These are phyloP conservation scores for Antheraea yamamai DNA, from an alignment of 2,888 invertebrate genomes.

Conservation along the genomic window DNA sequence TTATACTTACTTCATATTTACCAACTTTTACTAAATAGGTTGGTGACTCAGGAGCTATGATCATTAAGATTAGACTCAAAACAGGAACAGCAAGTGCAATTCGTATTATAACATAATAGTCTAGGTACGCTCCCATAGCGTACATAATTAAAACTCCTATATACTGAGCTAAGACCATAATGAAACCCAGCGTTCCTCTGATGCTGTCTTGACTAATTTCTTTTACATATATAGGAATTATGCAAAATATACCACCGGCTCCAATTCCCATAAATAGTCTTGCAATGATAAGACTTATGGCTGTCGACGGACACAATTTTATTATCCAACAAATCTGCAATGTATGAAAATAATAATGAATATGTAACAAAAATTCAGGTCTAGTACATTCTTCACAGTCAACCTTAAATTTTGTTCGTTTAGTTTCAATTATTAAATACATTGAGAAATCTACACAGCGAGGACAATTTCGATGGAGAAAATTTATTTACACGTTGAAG, in stretches of 20 bases:
- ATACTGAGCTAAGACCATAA: conserved; percentile 46
- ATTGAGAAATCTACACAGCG: no score
- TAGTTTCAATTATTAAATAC: no score
- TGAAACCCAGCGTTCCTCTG: conserved; percentile 50
- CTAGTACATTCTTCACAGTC: not conserved
- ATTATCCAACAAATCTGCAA: conserved; percentile 49
- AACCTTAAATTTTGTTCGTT: not conserved
- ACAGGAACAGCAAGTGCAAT: conserved; percentile 43
- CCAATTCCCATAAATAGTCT: conserved; percentile 48
- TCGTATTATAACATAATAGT: conserved; percentile 53
- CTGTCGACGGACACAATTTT: conserved; percentile 39
- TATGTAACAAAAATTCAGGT: not conserved
- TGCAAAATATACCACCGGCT: conserved; percentile 50
- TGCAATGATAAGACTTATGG: conserved; percentile 44
- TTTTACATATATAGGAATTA: conserved; percentile 56
- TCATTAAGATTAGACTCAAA: conserved; percentile 41
- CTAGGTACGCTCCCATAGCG: conserved; percentile 51
- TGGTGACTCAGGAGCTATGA: conserved; percentile 63
- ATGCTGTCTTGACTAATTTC: conserved; percentile 58
- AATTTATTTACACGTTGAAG: no score
- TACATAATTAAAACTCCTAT: conserved; percentile 54
- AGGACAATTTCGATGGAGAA: no score
- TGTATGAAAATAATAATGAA: not conserved
- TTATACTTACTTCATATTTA: conserved; percentile 48
- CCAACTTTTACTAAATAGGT: conserved; percentile 56